A percentile compares a stretch with the other conserved stretches of the same genome.
phyloP scores from a whole-genome alignment of 2,888 invertebrate species.

The Chesias legatella region DNA sequence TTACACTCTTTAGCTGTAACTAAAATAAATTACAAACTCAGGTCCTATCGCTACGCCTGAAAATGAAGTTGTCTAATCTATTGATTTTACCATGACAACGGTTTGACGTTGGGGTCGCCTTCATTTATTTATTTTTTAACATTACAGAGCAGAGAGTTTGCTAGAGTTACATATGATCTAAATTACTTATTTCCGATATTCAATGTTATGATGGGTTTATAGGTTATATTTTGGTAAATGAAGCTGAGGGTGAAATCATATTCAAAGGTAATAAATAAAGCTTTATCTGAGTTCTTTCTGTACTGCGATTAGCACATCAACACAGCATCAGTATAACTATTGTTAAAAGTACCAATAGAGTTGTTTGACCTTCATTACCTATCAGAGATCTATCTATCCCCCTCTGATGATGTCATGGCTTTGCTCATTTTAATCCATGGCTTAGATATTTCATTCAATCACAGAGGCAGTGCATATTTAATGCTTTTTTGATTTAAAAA shows the following conservation, averaged over 20 bases:
- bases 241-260: slow-evolving; percentile 60
- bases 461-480: slow-evolving; percentile 4
- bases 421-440: slow-evolving; percentile 14
- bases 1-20: slow-evolving; percentile 22
- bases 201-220: slow-evolving; percentile 33
- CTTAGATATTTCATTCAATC: slow-evolving; percentile 8
- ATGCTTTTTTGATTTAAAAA: not conserved
- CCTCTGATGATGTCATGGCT: slow-evolving; percentile 47
- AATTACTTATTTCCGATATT: too few species aligned
- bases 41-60: slow-evolving; percentile 21
- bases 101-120: slow-evolving; percentile 21
- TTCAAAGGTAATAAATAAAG: slow-evolving; percentile 59
- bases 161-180: too few species aligned
- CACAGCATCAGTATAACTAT: slow-evolving; percentile 18
- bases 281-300: not conserved
- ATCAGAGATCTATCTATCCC: slow-evolving; percentile 35
- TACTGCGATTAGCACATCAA: slow-evolving; percentile 22
- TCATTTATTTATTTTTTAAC: slow-evolving; percentile 31
- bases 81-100: slow-evolving; percentile 53
- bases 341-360: slow-evolving; percentile 6
- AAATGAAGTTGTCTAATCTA: slow-evolving; percentile 35
- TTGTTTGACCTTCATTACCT: slow-evolving; percentile 41
- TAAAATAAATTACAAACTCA: slow-evolving; percentile 25
- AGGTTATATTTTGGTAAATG: slow-evolving; percentile 54
- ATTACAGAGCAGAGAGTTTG: slow-evolving; percentile 32